Base-by-base conservation (phyloP, 2,888 invertebrate genomes). In the Selenia dentaria region DNA sequence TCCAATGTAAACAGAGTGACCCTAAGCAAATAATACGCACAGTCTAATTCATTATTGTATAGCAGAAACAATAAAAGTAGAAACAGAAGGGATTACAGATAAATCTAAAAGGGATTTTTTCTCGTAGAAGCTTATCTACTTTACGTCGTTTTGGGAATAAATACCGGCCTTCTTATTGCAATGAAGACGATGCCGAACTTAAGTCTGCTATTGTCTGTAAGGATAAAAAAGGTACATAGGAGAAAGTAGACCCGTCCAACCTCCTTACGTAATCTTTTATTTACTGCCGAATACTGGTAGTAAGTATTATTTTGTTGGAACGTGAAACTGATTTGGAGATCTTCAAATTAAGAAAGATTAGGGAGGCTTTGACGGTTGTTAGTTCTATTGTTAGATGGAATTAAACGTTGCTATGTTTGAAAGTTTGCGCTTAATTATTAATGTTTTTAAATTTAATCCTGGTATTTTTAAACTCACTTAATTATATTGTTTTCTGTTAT, bases 101-200 rank as follows among this genome's bases (percentile, higher is more conserved):
- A 79, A 83, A 84, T 79, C 83, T 76, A 69, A 79, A 79, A 79
- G 79, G 74, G 74, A 81, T 74, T 84, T 83, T 83, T 83, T 74
- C 79, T 75, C 69, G 68, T 59, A 67, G 63, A 60, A 67, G 79
- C 82, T 83, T 85, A 84, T 79, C 80, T 81, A 69, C 79, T 83
- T 83, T 82, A 68, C 76, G 76, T 81, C 74, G 78, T 77, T 83
- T 80, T 73, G 70, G 83, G 77, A 78, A 81, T 81, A 83, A 80
- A 79, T 81, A 77, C 80, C 61, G 64, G 51, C 62, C 64, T 73
- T 67, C 68, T 79, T 76, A 74, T 68, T 71, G 79, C 81, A 79
- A 77, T 77, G 77, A 82, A 72, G 73, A 76, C 70, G 75, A 65
- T 64, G 58, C 72, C 66, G 67, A 74, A 75, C 76, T 71, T 82